These are phyloP conservation scores for Luidia sarsii DNA, from an alignment of 53 echinoderm and acorn worm genomes.

Conservation along the genomic window DNA sequence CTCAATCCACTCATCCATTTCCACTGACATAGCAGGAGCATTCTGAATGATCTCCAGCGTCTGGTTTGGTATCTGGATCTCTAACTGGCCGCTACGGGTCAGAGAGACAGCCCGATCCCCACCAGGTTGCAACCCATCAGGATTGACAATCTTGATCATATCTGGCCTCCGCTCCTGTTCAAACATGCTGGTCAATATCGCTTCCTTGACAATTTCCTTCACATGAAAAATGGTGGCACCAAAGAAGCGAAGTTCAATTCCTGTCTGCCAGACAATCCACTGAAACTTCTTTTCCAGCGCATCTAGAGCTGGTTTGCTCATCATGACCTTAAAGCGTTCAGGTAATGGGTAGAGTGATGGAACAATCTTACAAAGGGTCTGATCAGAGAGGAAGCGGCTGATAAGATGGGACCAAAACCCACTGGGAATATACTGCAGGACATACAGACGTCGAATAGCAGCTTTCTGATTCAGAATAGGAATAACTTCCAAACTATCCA, in stretches of 20 bases:
- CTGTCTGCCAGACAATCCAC: conserved; percentile 98
- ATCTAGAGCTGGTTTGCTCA: conserved; percentile 65
- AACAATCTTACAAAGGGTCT: conserved; percentile 63
- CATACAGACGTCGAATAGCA: conserved; percentile 80
- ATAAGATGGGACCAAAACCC: conserved; percentile 97
- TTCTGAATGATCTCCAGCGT: conserved; percentile 67
- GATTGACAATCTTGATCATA: conserved; percentile 78
- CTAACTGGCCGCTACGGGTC: conserved; percentile 83
- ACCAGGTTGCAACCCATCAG: conserved; percentile 55
- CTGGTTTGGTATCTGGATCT: conserved; percentile 93
- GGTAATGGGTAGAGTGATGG: conserved; percentile 68
- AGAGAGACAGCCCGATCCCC: conserved; percentile 72
- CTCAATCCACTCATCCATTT: conserved; percentile 1
- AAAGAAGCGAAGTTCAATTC: conserved; percentile 83
- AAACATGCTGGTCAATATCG: conserved; percentile 67
- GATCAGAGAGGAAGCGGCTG: conserved; percentile 86
- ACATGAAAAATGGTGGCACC: conserved; percentile 89
- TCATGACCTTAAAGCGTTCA: conserved; percentile 59
- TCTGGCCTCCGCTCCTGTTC: conserved; percentile 87
- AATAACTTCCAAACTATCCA: conserved; percentile 71
- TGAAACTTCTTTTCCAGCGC: conserved; percentile 65
- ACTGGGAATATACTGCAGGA: conserved; percentile 97
- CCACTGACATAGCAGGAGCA: not conserved
- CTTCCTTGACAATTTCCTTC: conserved; percentile 81
- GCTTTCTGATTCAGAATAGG: conserved; percentile 72